phyloP scores from a whole-genome alignment of 2,888 invertebrate species.

The Scaptomyza polygonia region DNA sequence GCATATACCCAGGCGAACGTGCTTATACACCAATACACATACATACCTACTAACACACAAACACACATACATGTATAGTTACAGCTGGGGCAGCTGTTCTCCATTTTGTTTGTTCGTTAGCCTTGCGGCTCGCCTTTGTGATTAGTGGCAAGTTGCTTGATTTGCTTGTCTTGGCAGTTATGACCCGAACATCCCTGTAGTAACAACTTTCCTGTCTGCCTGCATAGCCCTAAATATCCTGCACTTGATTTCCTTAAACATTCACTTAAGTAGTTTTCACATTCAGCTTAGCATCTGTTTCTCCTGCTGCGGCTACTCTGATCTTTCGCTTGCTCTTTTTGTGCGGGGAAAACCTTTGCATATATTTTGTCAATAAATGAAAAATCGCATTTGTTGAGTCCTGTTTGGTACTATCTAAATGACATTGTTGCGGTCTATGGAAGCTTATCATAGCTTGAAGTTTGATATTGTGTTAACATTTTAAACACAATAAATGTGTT shows the following conservation, averaged over 20 bases:
- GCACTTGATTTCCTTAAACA: constrained; percentile 43
- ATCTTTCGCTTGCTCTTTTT: neutral
- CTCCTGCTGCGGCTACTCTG: neutral
- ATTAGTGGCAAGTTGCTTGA: constrained; percentile 64
- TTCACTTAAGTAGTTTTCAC: constrained; percentile 34
- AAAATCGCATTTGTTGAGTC: neutral
- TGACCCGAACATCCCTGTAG: constrained; percentile 7
- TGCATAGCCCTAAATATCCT: constrained; percentile 26
- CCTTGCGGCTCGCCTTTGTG: constrained; percentile 64
- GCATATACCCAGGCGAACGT: constrained; percentile 54
- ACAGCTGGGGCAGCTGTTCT: constrained; percentile 34
- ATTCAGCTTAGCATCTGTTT: constrained; percentile 10
- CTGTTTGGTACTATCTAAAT: neutral
- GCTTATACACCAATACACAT: constrained; percentile 13
- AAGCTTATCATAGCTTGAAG: neutral
- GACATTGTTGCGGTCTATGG: neutral
- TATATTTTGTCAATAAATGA: neutral
- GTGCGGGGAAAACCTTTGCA: neutral
- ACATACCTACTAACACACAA: constrained; percentile 2
- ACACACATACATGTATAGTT: constrained; percentile 1
- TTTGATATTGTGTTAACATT: too few species aligned
- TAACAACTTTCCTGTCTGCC: neutral
- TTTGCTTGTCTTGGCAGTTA: constrained; percentile 53
- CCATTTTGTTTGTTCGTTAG: constrained; percentile 54
- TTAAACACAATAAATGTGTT: too few species aligned